These are phyloP conservation scores for Bombyx huttoni DNA, from an alignment of 2,888 invertebrate species.

Conservation along the genomic window DNA sequence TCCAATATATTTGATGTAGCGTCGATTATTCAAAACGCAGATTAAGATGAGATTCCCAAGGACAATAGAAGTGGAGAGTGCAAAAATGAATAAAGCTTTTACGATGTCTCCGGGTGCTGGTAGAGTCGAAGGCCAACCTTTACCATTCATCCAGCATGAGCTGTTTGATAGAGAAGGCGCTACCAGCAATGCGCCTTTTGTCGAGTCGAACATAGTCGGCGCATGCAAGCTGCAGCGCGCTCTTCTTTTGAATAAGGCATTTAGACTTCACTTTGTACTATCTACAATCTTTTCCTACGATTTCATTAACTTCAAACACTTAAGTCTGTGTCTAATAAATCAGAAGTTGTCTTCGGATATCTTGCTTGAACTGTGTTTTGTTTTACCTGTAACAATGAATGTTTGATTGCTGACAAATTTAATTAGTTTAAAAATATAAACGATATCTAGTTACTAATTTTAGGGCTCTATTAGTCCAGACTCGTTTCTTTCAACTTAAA, in stretches of 20 bases:
- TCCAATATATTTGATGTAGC: constrained; percentile 88
- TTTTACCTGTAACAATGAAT: not conserved
- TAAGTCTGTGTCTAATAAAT: not conserved
- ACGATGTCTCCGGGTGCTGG: constrained; percentile 80
- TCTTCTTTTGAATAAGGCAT: constrained; percentile 60
- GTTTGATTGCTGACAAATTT: not conserved
- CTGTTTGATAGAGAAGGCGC: constrained; percentile 87
- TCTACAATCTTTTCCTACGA: constrained; percentile 31
- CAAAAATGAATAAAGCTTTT: constrained; percentile 82
- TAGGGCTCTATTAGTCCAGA: no score
- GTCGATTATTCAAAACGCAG: constrained; percentile 85
- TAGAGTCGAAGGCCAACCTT: constrained; percentile 75
- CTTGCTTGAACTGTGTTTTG: not conserved
- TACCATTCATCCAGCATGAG: constrained; percentile 82
- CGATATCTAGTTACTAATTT: no score
- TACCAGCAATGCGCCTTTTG: constrained; percentile 80
- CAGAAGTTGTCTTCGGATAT: not conserved
- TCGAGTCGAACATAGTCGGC: constrained; percentile 75
- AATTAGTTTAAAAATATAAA: not conserved
- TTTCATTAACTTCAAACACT: not conserved
- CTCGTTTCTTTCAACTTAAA: no score
- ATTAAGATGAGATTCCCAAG: constrained; percentile 86
- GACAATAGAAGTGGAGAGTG: constrained; percentile 83
- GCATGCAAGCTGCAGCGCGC: constrained; percentile 57
- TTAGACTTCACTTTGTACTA: constrained; percentile 62